A percentile compares a stretch with the other conserved stretches of the same genome.
These are phyloP conservation scores for Phyllostomus discolor DNA, from an alignment of 2,113 vertebrate genomes.

Conservation along the genomic window DNA sequence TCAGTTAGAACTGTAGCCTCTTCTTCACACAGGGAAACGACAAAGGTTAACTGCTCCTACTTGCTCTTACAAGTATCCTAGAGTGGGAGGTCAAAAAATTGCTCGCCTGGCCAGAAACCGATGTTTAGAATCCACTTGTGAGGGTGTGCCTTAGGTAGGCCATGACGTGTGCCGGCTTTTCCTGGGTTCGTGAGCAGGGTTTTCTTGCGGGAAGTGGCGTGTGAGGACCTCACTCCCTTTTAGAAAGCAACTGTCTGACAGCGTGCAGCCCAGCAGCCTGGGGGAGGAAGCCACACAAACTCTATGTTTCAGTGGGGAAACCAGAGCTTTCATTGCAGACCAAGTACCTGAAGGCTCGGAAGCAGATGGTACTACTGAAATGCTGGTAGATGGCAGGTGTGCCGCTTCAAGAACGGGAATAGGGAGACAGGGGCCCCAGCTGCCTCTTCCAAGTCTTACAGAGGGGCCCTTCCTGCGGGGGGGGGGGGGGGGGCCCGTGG, in stretches of 20 bases:
- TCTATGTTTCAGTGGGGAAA: not conserved
- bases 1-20: not conserved
- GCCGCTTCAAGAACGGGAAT: not conserved
- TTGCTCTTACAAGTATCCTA: conserved; percentile 52
- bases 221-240: not conserved
- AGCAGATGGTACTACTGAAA: not conserved
- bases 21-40: conserved; percentile 49
- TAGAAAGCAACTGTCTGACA: not conserved
- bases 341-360: not conserved
- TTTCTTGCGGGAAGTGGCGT: not conserved
- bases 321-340: not conserved
- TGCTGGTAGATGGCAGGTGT: not conserved
- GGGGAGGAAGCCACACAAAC: not conserved
- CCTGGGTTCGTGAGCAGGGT: conserved; percentile 6
- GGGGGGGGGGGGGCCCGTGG: not conserved
- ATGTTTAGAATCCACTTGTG: conserved; percentile 51
- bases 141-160: not conserved
- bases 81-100: conserved; percentile 12
- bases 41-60: conserved; percentile 13
- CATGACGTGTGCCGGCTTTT: not conserved
- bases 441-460: fast-evolving
- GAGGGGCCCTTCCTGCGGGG: not conserved
- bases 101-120: conserved; percentile 51
- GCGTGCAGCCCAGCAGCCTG: not conserved
- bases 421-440: not conserved